Percentiles rank a stretch among this genome's conserved stretches.
Evolutionary conservation across 2,888 invertebrate genomes (phyloP).

Genomic region (Andrena fulva): DNA sequence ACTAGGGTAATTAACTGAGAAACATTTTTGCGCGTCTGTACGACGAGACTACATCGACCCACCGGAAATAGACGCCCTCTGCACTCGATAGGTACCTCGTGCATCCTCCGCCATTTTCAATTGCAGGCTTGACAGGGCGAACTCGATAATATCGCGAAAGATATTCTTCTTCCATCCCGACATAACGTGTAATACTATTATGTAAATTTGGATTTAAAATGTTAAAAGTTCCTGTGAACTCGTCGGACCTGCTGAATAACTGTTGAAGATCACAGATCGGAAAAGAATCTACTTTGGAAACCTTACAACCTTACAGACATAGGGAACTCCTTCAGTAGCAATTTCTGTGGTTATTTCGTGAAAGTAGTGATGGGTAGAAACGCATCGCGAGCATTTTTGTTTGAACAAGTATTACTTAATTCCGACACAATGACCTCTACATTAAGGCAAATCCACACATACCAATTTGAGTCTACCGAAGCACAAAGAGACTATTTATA

Average conservation of each 20-base stretch:
- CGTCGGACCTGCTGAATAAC: not conserved
- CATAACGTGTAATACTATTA: too few relatives aligned
- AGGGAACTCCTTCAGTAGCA: not conserved
- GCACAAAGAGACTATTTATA: too few relatives aligned
- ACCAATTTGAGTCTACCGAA: too few relatives aligned
- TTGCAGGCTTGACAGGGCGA: not conserved
- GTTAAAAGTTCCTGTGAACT: not conserved
- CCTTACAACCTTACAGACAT: not conserved
- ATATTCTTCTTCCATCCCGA: too few relatives aligned
- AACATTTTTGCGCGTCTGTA: constrained; percentile 37
- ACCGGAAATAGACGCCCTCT: constrained; percentile 17
- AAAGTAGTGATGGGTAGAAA: not conserved
- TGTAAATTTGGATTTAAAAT: not conserved
- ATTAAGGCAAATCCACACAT: too few relatives aligned
- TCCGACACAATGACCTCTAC: too few relatives aligned
- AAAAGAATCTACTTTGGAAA: not conserved
- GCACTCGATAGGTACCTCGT: not conserved
- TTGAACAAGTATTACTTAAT: too few relatives aligned
- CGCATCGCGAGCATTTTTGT: not conserved
- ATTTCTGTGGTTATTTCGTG: not conserved
- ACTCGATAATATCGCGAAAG: too few relatives aligned
- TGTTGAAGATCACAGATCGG: not conserved
- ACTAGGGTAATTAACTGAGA: constrained; percentile 43
- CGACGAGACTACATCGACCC: constrained; percentile 21
- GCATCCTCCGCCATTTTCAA: constrained; percentile 4